A percentile compares a stretch with the other conserved stretches of the same genome.
Evolutionary conservation across 1,140 invertebrate genomes (phyloP).

Genomic region (Brachionus rotundiformis): DNA sequence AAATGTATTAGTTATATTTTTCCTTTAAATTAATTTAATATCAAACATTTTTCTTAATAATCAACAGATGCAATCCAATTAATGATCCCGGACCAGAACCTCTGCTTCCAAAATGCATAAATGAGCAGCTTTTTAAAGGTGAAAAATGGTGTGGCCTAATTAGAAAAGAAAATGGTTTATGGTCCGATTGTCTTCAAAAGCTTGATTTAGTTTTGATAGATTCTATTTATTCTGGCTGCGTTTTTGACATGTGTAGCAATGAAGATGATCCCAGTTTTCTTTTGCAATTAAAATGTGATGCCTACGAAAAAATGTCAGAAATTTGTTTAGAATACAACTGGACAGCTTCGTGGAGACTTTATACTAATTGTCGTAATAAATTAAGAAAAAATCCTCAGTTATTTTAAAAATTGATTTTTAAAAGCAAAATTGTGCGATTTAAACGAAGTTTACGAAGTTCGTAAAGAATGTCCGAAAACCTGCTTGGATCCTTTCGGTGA

Average conservation of each 20-base stretch:
- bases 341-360: background rate
- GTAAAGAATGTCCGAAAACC: constrained; percentile 24
- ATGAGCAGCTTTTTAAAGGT: background rate
- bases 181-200: background rate
- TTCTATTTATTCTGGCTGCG: background rate
- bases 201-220: background rate
- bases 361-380: background rate
- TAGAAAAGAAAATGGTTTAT: background rate
- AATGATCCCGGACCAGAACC: background rate
- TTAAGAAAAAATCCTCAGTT: background rate
- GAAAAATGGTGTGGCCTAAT: constrained; percentile 43
- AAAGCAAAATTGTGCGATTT: background rate
- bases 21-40: background rate
- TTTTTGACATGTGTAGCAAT: constrained; percentile 28
- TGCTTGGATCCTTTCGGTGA: constrained; percentile 20
- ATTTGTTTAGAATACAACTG: background rate
- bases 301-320: constrained; percentile 31
- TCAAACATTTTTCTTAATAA: too few relatives aligned
- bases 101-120: background rate
- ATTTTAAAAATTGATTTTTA: background rate
- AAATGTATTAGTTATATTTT: background rate
- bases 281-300: background rate
- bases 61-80: background rate
- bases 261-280: background rate
- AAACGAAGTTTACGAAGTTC: constrained; percentile 14